Percentiles rank a stretch among this genome's conserved stretches.
phyloP scores from a whole-genome alignment of 2,888 invertebrate species.

The Epinotia bilunana region DNA sequence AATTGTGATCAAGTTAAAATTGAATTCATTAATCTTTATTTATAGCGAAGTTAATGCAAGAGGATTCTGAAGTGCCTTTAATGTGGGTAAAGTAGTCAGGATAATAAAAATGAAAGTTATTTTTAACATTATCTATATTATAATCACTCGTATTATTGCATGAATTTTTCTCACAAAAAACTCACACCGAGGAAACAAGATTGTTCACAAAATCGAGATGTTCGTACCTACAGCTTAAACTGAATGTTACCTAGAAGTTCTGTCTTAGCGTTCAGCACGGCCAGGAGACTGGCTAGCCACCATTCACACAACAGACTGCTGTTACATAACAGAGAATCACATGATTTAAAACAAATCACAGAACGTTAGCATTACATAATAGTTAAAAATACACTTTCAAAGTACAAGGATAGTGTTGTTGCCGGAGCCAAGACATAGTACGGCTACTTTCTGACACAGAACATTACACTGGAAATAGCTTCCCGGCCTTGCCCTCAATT shows the following conservation, averaged over 20 bases:
- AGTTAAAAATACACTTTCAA: constrained; percentile 55
- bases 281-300: constrained; percentile 60
- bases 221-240: constrained; percentile 31
- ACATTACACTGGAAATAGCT: constrained; percentile 45
- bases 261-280: constrained; percentile 61
- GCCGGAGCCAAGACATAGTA: constrained; percentile 18
- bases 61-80: neutral
- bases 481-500: constrained; percentile 68
- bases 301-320: constrained; percentile 62
- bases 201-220: constrained; percentile 40
- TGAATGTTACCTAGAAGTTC: constrained; percentile 41
- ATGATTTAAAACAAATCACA: constrained; percentile 71
- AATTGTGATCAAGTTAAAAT: neutral
- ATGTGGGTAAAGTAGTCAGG: constrained; percentile 46
- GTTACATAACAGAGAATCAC: constrained; percentile 78
- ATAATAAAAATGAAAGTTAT: constrained; percentile 54
- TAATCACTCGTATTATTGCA: constrained; percentile 64
- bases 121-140: constrained; percentile 72
- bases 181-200: constrained; percentile 64
- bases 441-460: constrained; percentile 39
- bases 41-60: neutral
- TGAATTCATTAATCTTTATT: neutral
- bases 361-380: constrained; percentile 59
- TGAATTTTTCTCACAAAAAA: constrained; percentile 77
- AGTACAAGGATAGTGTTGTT: constrained; percentile 55